Conservation (phyloP, 2,888 invertebrate species). For the Teleiodes luculella region DNA sequence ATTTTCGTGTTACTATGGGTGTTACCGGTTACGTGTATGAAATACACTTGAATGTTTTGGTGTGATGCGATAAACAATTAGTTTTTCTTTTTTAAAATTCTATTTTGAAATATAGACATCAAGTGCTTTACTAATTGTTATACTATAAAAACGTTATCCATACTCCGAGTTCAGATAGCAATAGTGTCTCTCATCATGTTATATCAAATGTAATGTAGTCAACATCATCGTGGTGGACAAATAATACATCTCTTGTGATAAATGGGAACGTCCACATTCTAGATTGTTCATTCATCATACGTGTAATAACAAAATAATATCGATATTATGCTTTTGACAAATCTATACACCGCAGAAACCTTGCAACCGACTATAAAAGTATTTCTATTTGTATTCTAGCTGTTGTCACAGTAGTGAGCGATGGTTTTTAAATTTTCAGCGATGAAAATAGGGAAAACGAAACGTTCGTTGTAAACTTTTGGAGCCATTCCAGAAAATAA, state of each 20-base stretch:
- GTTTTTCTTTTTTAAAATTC: too few species aligned
- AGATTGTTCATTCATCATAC: neutral
- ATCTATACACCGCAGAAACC: conserved; percentile 32
- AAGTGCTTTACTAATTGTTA: too few species aligned
- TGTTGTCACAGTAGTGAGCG: conserved; percentile 74
- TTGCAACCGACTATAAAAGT: conserved; percentile 74
- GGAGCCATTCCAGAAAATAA: conserved; percentile 67
- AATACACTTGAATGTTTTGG: too few species aligned
- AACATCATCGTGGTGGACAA: neutral
- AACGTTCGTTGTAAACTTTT: conserved; percentile 69
- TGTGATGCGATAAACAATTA: too few species aligned
- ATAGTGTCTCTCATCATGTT: too few species aligned
- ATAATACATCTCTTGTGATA: neutral
- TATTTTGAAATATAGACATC: too few species aligned
- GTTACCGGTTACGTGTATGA: too few species aligned
- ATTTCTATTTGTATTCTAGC: conserved; percentile 72
- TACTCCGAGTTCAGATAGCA: too few species aligned
- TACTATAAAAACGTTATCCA: too few species aligned
- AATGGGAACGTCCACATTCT: neutral
- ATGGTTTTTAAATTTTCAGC: conserved; percentile 76
- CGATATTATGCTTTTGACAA: conserved; percentile 8
- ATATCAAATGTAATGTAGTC: neutral
- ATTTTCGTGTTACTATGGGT: too few species aligned
- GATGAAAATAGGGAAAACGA: conserved; percentile 77
- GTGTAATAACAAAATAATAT: conserved; percentile 6